Percentiles rank a stretch among this genome's conserved stretches.
phyloP scores from a whole-genome alignment of 2,113 vertebrate genomes.

The Channa maculata region DNA sequence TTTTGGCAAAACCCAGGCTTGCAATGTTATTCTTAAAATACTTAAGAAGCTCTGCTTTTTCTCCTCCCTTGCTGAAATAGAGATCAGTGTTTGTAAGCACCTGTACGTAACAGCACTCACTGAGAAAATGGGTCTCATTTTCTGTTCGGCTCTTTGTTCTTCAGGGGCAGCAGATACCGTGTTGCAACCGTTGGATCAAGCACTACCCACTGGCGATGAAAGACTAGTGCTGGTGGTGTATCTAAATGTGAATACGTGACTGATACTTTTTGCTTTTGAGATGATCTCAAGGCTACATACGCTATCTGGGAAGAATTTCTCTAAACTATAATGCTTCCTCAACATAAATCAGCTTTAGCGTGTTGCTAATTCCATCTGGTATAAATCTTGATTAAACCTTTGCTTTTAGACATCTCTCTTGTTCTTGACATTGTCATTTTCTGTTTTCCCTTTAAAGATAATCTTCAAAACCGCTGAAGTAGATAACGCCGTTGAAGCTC shows the following conservation, averaged over 20 bases:
- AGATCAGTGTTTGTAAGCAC: slow-evolving; percentile 60
- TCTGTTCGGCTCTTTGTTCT: slow-evolving; percentile 59
- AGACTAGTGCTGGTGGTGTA: slow-evolving; percentile 27
- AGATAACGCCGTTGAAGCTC: slow-evolving; percentile 75
- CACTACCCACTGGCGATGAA: slow-evolving; percentile 31
- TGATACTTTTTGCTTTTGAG: slow-evolving; percentile 39
- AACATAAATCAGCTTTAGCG: slow-evolving; percentile 77
- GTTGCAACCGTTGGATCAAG: slow-evolving; percentile 52
- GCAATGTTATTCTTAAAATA: slow-evolving; percentile 65
- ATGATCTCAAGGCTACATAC: slow-evolving; percentile 53
- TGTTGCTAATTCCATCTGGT: slow-evolving; percentile 74
- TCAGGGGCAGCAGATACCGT: slow-evolving; percentile 47
- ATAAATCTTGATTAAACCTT: slow-evolving; percentile 79
- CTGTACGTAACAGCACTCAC: slow-evolving; percentile 41
- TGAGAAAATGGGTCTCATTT: slow-evolving; percentile 63
- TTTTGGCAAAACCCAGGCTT: slow-evolving; percentile 46
- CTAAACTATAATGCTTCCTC: slow-evolving; percentile 62
- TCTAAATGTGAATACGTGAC: slow-evolving; percentile 49
- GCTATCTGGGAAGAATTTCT: slow-evolving; percentile 63
- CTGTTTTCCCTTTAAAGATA: slow-evolving; percentile 72
- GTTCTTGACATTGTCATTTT: slow-evolving; percentile 76
- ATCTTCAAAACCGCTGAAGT: slow-evolving; percentile 78
- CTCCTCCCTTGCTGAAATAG: slow-evolving; percentile 53
- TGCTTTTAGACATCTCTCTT: slow-evolving; percentile 72
- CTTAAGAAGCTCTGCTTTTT: slow-evolving; percentile 41